Evolutionary conservation across 2,113 vertebrate genomes (phyloP).

Genomic region (Propithecus coquereli): DNA sequence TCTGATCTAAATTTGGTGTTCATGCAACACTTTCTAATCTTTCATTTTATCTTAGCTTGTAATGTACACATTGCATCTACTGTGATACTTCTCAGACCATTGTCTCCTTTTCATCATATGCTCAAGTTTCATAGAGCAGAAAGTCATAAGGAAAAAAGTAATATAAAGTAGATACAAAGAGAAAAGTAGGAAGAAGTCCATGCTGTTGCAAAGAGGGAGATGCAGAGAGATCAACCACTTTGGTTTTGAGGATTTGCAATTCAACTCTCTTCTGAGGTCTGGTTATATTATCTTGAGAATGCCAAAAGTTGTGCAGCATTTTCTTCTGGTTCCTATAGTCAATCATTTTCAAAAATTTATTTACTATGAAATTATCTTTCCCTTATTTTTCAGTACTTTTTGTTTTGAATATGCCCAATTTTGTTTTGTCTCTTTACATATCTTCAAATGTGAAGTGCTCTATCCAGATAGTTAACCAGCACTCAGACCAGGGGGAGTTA

Average conservation of each 20-base stretch:
- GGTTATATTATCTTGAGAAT: not conserved
- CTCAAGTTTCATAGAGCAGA: not conserved
- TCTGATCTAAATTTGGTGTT: not conserved
- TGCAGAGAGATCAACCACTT: not conserved
- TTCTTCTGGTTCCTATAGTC: not conserved
- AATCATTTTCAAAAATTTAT: not conserved
- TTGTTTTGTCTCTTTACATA: not conserved
- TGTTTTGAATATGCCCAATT: not conserved
- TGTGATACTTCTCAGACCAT: not conserved
- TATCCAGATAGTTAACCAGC: not conserved
- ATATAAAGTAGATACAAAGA: not conserved
- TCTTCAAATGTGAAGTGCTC: not conserved
- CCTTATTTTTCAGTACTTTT: not conserved
- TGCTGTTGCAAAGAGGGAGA: not conserved
- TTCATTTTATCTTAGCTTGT: not conserved
- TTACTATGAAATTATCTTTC: not conserved
- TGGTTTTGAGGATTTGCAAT: not conserved
- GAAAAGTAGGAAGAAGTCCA: not conserved
- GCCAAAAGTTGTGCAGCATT: not conserved
- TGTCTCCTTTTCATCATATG: not conserved
- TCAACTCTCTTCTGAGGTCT: not conserved
- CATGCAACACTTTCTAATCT: not conserved
- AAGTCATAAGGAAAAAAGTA: not conserved
- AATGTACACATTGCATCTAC: not conserved
- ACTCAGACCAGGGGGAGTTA: not conserved